Evolutionary conservation across 2,888 invertebrate genomes (phyloP).

Genomic region (Diogma glabrata): DNA sequence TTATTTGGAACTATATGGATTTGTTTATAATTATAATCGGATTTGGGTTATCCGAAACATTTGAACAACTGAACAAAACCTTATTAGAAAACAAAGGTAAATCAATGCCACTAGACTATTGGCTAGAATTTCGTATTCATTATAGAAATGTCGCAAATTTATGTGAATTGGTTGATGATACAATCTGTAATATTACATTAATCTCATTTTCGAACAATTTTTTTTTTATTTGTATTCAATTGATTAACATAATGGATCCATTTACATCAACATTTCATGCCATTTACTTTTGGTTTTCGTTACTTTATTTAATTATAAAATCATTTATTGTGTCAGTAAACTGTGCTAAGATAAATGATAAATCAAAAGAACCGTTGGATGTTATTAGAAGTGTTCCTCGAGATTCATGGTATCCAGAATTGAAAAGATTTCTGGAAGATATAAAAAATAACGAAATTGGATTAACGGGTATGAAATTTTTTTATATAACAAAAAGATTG

Average conservation of each 20-base stretch:
- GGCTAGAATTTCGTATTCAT: constrained; percentile 1
- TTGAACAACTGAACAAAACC: constrained; percentile 5
- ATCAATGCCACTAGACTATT: constrained; percentile 3
- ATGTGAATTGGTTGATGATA: constrained; percentile 8
- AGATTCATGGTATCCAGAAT: constrained; percentile 5
- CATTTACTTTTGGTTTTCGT: constrained; percentile 1
- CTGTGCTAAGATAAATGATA: constrained; percentile 4
- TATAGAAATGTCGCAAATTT: constrained; percentile 2
- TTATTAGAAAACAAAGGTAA: neutral
- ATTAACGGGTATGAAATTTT: constrained; percentile 5
- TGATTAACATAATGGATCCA: constrained; percentile 5
- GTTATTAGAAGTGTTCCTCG: constrained; percentile 3
- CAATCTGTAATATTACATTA: constrained; percentile 2
- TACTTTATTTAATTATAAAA: neutral
- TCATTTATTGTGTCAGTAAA: constrained; percentile 3
- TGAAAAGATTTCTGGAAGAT: constrained; percentile 6
- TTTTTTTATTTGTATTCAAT: constrained; percentile 6
- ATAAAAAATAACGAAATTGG: constrained; percentile 7
- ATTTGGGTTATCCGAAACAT: constrained; percentile 1
- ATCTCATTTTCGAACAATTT: constrained; percentile 7
- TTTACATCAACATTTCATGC: constrained; percentile 8
- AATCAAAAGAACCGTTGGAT: constrained; percentile 6
- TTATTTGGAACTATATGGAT: constrained; percentile 7
- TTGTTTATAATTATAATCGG: constrained; percentile 2
- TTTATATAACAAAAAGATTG: constrained; percentile 2